Conservation (phyloP, 2,113 vertebrate species). For the Xyliphius kryptos region DNA sequence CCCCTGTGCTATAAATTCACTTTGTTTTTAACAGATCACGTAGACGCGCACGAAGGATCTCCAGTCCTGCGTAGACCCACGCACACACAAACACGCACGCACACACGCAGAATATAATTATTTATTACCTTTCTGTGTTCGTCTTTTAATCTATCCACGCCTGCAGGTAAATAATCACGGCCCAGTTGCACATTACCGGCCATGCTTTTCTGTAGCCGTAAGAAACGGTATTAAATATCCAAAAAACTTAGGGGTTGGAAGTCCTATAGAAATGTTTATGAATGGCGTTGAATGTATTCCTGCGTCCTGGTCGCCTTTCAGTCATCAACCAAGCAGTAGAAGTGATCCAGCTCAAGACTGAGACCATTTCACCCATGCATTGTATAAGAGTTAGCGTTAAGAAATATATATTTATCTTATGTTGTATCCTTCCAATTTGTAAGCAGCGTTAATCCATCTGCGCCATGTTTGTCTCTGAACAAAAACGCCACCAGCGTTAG, state of each 20-base stretch:
- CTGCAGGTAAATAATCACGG: slow-evolving; percentile 50
- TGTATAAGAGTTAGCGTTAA: slow-evolving; percentile 54
- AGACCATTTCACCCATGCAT: slow-evolving; percentile 84
- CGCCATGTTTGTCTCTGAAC: slow-evolving; percentile 52
- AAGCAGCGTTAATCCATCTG: slow-evolving; percentile 43
- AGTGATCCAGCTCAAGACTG: slow-evolving; percentile 61
- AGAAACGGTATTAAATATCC: slow-evolving; percentile 13
- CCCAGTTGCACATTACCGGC: slow-evolving; percentile 44
- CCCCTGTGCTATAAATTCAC: too few relatives aligned
- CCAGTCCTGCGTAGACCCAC: too few relatives aligned
- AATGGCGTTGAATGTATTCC: slow-evolving; percentile 68
- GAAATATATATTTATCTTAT: slow-evolving; percentile 49
- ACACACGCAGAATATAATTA: neutral
- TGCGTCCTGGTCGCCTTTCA: slow-evolving; percentile 56
- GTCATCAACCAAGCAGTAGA: slow-evolving; percentile 65
- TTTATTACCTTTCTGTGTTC: slow-evolving; percentile 81
- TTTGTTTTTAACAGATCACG: neutral
- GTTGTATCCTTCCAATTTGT: slow-evolving; percentile 38
- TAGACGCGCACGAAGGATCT: too few relatives aligned
- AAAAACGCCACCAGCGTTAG: slow-evolving; percentile 23
- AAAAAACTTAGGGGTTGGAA: slow-evolving; percentile 69
- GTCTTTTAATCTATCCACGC: slow-evolving; percentile 71
- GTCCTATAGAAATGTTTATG: slow-evolving; percentile 92
- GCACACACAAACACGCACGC: too few relatives aligned
- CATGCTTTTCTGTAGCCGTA: slow-evolving; percentile 47